Evolutionary conservation across 2,888 invertebrate genomes (phyloP).

Genomic region (Macaria liturata): DNA sequence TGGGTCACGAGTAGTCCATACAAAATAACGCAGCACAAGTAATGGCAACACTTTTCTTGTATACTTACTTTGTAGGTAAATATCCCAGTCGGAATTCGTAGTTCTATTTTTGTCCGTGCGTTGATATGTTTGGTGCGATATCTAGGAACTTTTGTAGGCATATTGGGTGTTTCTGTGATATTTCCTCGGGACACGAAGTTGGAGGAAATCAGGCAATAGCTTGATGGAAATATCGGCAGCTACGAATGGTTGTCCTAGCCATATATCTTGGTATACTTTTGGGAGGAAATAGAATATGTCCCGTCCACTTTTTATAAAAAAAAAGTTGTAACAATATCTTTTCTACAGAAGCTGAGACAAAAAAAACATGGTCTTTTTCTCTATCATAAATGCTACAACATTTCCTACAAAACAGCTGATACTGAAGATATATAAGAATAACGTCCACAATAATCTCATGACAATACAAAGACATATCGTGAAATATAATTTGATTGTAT

Average conservation of each 20-base stretch:
- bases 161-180: conserved; percentile 17
- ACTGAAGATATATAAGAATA: too few species aligned
- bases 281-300: neutral
- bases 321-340: too few species aligned
- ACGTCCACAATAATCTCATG: too few species aligned
- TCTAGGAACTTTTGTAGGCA: neutral
- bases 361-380: too few species aligned
- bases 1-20: conserved; percentile 9
- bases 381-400: too few species aligned
- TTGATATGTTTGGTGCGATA: too few species aligned
- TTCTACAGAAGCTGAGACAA: too few species aligned
- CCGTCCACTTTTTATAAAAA: neutral
- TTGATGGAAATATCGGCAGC: conserved; percentile 2
- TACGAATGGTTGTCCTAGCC: neutral
- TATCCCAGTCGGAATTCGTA: neutral
- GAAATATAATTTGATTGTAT: too few species aligned
- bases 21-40: too few species aligned
- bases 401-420: too few species aligned
- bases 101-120: too few species aligned
- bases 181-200: conserved; percentile 1
- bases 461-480: too few species aligned
- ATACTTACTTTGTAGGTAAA: conserved; percentile 8
- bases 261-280: neutral
- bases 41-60: conserved; percentile 1
- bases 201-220: conserved; percentile 1